Evolutionary conservation across 2,797 vertebrate genomes (phyloP).

Genomic region (Amniataba percoides): DNA sequence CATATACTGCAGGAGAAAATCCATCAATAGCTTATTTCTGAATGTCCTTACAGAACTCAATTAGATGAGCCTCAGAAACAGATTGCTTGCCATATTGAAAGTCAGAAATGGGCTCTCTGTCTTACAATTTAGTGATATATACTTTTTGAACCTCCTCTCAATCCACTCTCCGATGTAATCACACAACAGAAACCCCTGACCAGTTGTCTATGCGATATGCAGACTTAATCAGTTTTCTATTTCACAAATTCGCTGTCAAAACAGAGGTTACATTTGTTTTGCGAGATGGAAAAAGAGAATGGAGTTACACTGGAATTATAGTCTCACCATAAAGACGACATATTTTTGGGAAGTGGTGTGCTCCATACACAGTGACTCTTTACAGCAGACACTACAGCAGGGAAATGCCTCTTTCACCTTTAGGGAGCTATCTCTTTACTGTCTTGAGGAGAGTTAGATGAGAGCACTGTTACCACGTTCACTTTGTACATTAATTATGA

Average conservation of each 20-base stretch:
- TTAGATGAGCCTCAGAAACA: slow-evolving; percentile 58
- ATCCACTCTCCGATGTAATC: slow-evolving; percentile 26
- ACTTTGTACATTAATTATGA: background rate
- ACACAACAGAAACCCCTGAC: slow-evolving; percentile 13
- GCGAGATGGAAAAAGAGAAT: slow-evolving; percentile 2
- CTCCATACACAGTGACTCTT: background rate
- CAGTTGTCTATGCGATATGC: slow-evolving; percentile 4
- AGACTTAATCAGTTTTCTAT: slow-evolving; percentile 14
- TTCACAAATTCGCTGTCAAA: slow-evolving; percentile 17
- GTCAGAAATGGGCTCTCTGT: slow-evolving; percentile 20
- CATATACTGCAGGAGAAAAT: slow-evolving; percentile 62
- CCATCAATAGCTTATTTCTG: slow-evolving; percentile 64
- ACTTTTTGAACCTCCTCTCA: slow-evolving; percentile 37
- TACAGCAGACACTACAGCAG: background rate
- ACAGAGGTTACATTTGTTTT: slow-evolving; percentile 20
- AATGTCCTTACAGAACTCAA: slow-evolving; percentile 56
- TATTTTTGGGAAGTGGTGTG: background rate
- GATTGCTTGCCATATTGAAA: slow-evolving; percentile 51
- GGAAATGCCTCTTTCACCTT: background rate
- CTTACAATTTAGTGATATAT: slow-evolving; percentile 41
- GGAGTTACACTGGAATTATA: background rate
- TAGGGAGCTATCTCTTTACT: too few species aligned
- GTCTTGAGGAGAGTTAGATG: background rate
- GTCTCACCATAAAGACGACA: too few species aligned
- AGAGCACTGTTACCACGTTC: background rate